Evolutionary conservation across 2,113 vertebrate genomes (phyloP).

Genomic region (Ammodytes dubius): DNA sequence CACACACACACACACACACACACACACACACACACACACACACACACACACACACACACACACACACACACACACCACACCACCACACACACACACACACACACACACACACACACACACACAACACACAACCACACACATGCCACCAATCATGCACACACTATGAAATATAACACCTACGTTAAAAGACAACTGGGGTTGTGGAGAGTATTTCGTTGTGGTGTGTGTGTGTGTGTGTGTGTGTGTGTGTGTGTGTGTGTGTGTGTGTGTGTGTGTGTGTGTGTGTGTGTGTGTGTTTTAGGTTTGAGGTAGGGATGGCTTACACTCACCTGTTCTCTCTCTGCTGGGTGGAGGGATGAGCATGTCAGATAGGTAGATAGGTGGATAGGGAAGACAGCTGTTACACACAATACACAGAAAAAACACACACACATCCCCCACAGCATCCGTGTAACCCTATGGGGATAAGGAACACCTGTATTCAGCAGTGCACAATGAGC

Average conservation of each 20-base stretch:
- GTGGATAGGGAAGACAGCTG: constrained; percentile 79
- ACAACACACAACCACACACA: constrained; percentile 6
- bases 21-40: constrained; percentile 1
- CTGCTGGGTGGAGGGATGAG: constrained; percentile 50
- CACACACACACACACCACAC: constrained; percentile 9
- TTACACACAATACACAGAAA: constrained; percentile 59
- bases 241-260: background rate
- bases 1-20: constrained; percentile 1
- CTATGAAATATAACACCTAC: constrained; percentile 79
- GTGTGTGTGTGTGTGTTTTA: constrained; percentile 25
- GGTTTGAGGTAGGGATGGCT: constrained; percentile 48
- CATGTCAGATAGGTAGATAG: constrained; percentile 54
- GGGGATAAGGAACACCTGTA: constrained; percentile 84
- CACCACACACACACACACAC: background rate
- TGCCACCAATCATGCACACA: constrained; percentile 25
- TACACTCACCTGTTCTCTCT: constrained; percentile 76
- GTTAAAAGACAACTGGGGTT: constrained; percentile 60
- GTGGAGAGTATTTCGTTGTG: constrained; percentile 24
- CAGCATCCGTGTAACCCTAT: constrained; percentile 65
- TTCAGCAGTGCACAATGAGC: constrained; percentile 81
- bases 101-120: background rate
- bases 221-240: background rate
- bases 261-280: constrained; percentile 19
- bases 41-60: background rate
- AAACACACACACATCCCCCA: constrained; percentile 57